phyloP scores from a whole-genome alignment of 2,888 invertebrate genomes.

The Lymantria dispar region DNA sequence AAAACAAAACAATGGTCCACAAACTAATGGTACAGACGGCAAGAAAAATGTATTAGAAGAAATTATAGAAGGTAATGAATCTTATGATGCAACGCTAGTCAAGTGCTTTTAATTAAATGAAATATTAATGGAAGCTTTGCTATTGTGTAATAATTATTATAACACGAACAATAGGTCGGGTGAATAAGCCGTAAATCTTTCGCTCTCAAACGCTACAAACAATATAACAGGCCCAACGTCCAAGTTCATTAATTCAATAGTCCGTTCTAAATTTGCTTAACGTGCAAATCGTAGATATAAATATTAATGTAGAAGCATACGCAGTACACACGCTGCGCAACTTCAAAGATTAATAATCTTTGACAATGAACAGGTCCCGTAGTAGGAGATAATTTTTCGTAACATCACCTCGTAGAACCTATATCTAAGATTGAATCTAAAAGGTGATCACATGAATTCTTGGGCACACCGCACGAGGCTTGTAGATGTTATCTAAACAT shows the following conservation, averaged over 20 bases:
- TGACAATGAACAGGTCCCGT: constrained; percentile 61
- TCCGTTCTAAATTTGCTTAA: constrained; percentile 26
- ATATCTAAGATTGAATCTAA: constrained; percentile 77
- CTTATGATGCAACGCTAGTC: constrained; percentile 24
- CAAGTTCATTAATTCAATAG: constrained; percentile 25
- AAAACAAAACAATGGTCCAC: constrained; percentile 44
- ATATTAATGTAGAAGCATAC: constrained; percentile 45
- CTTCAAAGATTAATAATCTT: constrained; percentile 57
- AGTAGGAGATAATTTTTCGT: constrained; percentile 69
- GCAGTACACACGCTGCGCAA: constrained; percentile 33
- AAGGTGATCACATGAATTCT: constrained; percentile 78
- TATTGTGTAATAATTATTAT: constrained; percentile 6
- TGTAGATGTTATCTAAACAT: constrained; percentile 79
- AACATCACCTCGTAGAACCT: constrained; percentile 66
- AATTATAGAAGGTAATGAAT: constrained; percentile 20
- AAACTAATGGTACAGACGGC: constrained; percentile 22
- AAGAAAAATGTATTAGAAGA: constrained; percentile 15
- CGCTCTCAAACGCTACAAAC: constrained; percentile 6
- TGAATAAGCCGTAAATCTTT: constrained; percentile 11
- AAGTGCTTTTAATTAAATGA: constrained; percentile 17
- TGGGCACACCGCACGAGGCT: constrained; percentile 69
- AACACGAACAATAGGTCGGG: constrained; percentile 15
- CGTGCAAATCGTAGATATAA: constrained; percentile 34
- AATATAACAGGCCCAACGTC: constrained; percentile 21
- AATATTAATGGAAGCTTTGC: constrained; percentile 18